Evolutionary conservation across 2,888 invertebrate species (phyloP), one percentile per base, ranked within the genome.

Genomic region (Cataglyphis livida): DNA sequence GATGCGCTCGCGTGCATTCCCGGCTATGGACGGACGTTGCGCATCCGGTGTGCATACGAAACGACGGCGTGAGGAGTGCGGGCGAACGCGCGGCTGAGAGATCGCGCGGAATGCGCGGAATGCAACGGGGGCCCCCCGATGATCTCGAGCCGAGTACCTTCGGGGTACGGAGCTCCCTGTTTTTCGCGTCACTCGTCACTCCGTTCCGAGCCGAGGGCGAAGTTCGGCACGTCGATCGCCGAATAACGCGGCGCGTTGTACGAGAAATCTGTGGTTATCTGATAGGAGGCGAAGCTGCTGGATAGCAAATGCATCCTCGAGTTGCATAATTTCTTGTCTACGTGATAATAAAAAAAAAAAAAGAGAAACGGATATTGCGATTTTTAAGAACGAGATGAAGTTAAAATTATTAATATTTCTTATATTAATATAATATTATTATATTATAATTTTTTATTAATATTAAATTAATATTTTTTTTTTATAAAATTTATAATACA

Each of bases 91-190:
- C 28, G 35, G 71, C 75, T 35, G 68, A 82, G 84, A 84, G 90
- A 91, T 12, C 86, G 89, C 85, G 51, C 62, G 84, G 90, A 88
- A 91, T 87, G 88, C 87, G 51, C 54, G 88, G 92, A 91, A 91
- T 88, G 91, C 89, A 87, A 84, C 85, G 81, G 90, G 86, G 71
- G 1, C 25, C 25, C 84, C 75, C 59, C 78, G 71, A 59, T 84
- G 85, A 74, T 64, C 82, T 81, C 44, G 78, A 78, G 70, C 83
- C 83, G 84, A 88, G 88, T 89, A 87, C 88, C 88, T 84, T 35
- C 68, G 82, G 59, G 81, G 73, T 54, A 71, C 85, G 65, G 7
- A 84, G 89, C 85, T 73, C 83, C 82, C 78, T 28, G 41, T 78
- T 68, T 44, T 76, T 78, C 54, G 41, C 57, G 54, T 82, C 84